Conservation (phyloP, 2,113 vertebrate species). For the Puntigrus tetrazona region DNA sequence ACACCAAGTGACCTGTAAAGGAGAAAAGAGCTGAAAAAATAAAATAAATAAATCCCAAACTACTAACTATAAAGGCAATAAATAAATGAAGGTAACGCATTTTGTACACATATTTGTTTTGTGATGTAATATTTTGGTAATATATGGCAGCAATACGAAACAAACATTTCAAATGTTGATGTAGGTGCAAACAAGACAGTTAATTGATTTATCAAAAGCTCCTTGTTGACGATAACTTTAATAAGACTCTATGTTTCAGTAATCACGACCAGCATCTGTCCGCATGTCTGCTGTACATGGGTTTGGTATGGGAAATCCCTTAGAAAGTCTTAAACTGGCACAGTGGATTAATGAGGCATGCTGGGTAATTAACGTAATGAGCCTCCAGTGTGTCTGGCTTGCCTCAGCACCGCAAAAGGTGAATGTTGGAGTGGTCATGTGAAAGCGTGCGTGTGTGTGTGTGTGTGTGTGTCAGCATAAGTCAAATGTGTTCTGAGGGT, state of each 20-base stretch:
- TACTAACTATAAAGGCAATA: too few species aligned
- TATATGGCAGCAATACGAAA: too few species aligned
- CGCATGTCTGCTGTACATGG: not conserved
- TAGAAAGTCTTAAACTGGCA: conserved; percentile 14
- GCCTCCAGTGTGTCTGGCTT: conserved; percentile 54
- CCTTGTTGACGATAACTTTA: not conserved
- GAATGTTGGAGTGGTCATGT: conserved; percentile 19
- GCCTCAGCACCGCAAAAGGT: conserved; percentile 49
- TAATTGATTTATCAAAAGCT: too few species aligned
- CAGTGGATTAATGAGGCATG: conserved; percentile 57
- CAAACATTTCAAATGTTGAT: too few species aligned
- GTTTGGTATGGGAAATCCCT: conserved; percentile 4
- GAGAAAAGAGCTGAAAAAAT: too few species aligned
- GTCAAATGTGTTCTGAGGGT: conserved; percentile 27
- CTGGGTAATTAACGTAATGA: conserved; percentile 58
- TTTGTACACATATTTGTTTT: too few species aligned
- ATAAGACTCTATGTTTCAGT: not conserved
- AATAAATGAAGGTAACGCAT: too few species aligned
- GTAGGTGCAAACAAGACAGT: too few species aligned
- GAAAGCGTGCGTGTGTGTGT: not conserved
- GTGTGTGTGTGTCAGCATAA: not conserved
- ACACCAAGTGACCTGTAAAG: too few species aligned
- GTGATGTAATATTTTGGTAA: too few species aligned
- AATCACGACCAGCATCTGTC: conserved; percentile 1
- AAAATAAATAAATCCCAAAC: too few species aligned